phyloP scores from a whole-genome alignment of 2,888 invertebrate species.

The Tipula confusa region DNA sequence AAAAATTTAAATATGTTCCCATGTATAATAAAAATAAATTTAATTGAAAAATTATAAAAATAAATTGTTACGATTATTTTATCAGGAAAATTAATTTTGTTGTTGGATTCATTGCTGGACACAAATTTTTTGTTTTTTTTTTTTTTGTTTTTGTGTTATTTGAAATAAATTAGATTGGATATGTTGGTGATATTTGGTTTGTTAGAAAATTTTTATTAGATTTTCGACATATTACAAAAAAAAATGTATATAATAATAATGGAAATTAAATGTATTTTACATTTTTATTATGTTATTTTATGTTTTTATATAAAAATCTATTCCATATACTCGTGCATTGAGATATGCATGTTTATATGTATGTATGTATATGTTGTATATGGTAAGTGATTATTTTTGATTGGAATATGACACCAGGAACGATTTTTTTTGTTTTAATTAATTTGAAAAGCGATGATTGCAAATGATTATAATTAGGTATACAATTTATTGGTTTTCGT shows the following conservation, averaged over 20 bases:
- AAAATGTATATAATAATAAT: not conserved
- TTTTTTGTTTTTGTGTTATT: not conserved
- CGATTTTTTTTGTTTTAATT: not conserved
- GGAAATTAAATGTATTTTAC: not conserved
- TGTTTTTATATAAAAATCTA: not conserved
- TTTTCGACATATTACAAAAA: not conserved
- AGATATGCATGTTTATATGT: not conserved
- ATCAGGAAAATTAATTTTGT: not conserved
- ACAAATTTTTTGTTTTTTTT: not conserved
- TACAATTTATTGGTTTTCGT: not conserved
- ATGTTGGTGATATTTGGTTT: not conserved
- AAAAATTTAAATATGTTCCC: not conserved
- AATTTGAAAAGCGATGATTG: not conserved
- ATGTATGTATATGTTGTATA: not conserved
- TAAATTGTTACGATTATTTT: conserved; percentile 25
- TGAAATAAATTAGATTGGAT: conserved; percentile 14
- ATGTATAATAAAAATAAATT: conserved; percentile 3
- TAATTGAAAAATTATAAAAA: conserved; percentile 25
- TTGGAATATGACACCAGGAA: not conserved
- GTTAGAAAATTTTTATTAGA: not conserved
- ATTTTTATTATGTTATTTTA: not conserved
- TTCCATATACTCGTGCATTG: no score
- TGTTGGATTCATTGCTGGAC: not conserved
- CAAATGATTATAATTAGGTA: not conserved
- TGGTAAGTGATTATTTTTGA: not conserved